Conservation (phyloP, 1,140 invertebrate species). For the Brachionus sp. region DNA sequence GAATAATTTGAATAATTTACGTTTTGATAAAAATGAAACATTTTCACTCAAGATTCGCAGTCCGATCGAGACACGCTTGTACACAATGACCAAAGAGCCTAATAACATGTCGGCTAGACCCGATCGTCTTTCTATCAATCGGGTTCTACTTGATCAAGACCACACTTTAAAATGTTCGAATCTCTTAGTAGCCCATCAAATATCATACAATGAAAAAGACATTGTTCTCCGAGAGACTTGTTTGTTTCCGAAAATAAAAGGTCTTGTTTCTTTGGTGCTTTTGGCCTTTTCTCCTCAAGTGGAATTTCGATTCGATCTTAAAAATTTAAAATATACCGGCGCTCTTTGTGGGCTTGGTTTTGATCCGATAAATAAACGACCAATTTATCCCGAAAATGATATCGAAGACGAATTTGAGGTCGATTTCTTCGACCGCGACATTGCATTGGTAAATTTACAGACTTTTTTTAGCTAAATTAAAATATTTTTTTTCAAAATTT, state of each 20-base stretch:
- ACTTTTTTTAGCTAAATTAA: neutral
- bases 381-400: slow-evolving; percentile 29
- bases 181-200: neutral
- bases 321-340: neutral
- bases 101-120: neutral
- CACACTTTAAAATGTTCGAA: neutral
- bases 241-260: slow-evolving; percentile 40
- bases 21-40: neutral
- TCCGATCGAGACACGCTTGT: neutral
- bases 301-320: neutral
- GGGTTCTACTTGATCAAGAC: slow-evolving; percentile 5
- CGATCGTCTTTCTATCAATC: slow-evolving; percentile 12
- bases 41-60: neutral
- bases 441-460: neutral
- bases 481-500: neutral
- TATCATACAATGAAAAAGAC: neutral
- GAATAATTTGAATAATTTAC: neutral
- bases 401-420: slow-evolving; percentile 38
- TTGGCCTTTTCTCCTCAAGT: slow-evolving; percentile 32
- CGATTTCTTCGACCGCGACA: slow-evolving; percentile 4
- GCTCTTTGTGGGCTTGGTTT: slow-evolving; percentile 37
- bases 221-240: slow-evolving; percentile 4
- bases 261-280: slow-evolving; percentile 3
- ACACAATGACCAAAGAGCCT: neutral
- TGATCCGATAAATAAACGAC: neutral